Conservation (phyloP, 2,113 vertebrate species). For the Boulengeromyrus knoepffleri region DNA sequence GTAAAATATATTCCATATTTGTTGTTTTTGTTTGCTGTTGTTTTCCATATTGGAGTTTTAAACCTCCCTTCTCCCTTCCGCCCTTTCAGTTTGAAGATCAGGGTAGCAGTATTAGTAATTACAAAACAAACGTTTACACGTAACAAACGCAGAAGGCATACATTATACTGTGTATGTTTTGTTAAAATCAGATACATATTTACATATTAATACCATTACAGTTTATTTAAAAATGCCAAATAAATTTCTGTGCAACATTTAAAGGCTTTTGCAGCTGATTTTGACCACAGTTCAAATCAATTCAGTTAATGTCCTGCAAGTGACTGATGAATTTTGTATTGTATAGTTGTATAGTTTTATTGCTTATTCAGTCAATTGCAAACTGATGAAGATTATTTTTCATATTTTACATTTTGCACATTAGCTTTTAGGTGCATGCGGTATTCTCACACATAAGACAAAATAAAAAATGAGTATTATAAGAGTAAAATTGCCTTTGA, state of each 20-base stretch:
- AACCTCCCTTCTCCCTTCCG: background rate
- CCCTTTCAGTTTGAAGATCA: constrained; percentile 29
- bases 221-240: constrained; percentile 40
- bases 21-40: constrained; percentile 20
- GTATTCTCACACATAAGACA: background rate
- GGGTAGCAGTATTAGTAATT: constrained; percentile 32
- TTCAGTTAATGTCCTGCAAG: constrained; percentile 8
- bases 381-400: constrained; percentile 23
- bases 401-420: constrained; percentile 37
- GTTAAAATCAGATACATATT: constrained; percentile 22
- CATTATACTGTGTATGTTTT: constrained; percentile 24
- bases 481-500: constrained; percentile 14
- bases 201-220: constrained; percentile 25
- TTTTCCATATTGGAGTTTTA: constrained; percentile 7
- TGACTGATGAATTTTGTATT: constrained; percentile 15
- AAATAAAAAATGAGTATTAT: background rate
- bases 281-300: constrained; percentile 10
- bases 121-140: constrained; percentile 24
- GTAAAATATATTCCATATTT: constrained; percentile 30
- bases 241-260: constrained; percentile 38
- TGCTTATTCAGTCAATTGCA: constrained; percentile 7
- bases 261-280: constrained; percentile 16
- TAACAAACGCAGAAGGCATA: constrained; percentile 21
- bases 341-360: constrained; percentile 18
- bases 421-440: constrained; percentile 31